Base-by-base conservation (phyloP, 2,797 vertebrate species). In the Crocodylus rhombifer region DNA sequence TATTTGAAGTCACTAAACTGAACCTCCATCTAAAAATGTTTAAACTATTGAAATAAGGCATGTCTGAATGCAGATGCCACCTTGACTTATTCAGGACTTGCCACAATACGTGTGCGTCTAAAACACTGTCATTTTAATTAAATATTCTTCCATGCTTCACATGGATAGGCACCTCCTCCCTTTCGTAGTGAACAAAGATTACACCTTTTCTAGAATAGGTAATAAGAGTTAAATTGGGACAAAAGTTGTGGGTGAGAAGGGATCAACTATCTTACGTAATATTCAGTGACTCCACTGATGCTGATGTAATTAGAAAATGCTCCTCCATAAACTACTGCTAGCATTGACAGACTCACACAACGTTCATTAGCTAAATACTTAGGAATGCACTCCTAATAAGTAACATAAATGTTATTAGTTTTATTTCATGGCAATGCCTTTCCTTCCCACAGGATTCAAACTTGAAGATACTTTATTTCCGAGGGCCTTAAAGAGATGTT, bases 51-150 rank as follows among this genome's bases (percentile, higher is more conserved):
- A 71, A 36, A 71, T 42, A 36, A 71, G 23, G 8, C 42, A 23
- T 36, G 7, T 77, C 33, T 18, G 20, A 26, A 42, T 67, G 57
- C 58, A 82, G 78, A 60, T 75, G 76, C 51, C 51, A 73, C 74
- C 56, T 75, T 75, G 33, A 33, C 42, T 14, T 71, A 20, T 14
- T 36, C 33, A 71, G 25, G 42, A 7, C 67, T 42, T 71, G 67
- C 20, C 36, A 14, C 33, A 5, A 20, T 71, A 23, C 23, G 21
- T 71, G 33, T 71, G 67, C 67, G 36, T 69, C 30, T 12, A 9
- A 77, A 71, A 58, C 51, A 80, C 78, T 92, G 82, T 71, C 77
- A 86, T 85, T 92, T 92, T 74, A 92, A 89, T 80, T 63, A 85
- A 87, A 63, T 69, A 84, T 71, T 67, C 77, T 88, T 77, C 63